phyloP scores from a whole-genome alignment of 2,797 vertebrate species.

The Ataeniobius toweri region DNA sequence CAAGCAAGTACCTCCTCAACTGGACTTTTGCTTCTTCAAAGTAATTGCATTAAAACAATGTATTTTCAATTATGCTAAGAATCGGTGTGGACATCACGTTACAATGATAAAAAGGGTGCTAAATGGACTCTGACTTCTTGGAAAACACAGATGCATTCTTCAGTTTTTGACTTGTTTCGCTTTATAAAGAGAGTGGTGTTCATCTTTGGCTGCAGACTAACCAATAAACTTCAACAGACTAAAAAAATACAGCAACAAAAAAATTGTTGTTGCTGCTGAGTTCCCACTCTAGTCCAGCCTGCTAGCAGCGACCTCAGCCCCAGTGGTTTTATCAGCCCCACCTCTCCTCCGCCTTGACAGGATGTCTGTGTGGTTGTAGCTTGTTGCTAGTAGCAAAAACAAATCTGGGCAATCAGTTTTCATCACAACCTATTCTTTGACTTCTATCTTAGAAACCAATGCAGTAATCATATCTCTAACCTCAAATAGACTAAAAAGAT shows the following conservation, averaged over 20 bases:
- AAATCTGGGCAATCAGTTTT: neutral
- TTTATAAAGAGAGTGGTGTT: neutral
- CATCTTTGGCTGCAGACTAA: neutral
- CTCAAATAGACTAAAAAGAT: neutral
- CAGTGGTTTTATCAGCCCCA: neutral
- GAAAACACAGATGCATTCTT: too few species aligned
- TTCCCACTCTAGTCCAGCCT: neutral
- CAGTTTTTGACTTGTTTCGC: too few species aligned
- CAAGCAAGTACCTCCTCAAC: neutral
- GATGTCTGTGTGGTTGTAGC: slow-evolving; percentile 10
- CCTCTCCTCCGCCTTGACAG: neutral
- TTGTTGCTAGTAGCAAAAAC: neutral
- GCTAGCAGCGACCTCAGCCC: neutral
- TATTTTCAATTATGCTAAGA: neutral
- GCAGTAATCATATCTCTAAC: neutral
- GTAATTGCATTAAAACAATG: neutral
- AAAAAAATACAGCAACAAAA: neutral
- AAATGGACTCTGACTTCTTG: neutral
- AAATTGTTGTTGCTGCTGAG: neutral
- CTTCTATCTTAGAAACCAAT: neutral
- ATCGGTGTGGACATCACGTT: neutral
- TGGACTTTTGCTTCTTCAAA: neutral
- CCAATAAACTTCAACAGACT: neutral
- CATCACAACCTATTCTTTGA: neutral
- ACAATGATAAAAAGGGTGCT: neutral